Evolutionary conservation across 2,113 vertebrate species (phyloP).

Genomic region (Catharus bicknelli): DNA sequence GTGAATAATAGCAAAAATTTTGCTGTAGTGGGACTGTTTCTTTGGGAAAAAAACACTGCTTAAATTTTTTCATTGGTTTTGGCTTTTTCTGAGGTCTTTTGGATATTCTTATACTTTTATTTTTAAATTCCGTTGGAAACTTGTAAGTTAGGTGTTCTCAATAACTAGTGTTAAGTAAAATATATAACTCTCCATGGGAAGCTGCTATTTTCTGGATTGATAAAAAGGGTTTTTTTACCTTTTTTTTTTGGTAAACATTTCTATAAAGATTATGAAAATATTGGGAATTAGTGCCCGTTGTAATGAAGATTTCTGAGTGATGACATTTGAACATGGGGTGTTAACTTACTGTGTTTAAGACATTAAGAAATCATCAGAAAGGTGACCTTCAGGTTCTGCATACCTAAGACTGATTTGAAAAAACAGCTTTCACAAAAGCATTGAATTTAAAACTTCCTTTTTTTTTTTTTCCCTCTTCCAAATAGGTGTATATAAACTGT

Average conservation of each 20-base stretch:
- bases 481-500: constrained; percentile 78
- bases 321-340: not conserved
- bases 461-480: not conserved
- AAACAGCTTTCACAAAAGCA: not conserved
- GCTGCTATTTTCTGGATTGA: not conserved
- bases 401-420: not conserved
- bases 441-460: not conserved
- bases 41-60: not conserved
- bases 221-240: rapidly evolving
- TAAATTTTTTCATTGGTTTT: not conserved
- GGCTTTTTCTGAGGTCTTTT: not conserved
- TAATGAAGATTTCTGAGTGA: not conserved
- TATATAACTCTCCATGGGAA: not conserved
- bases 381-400: not conserved
- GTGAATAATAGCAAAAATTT: not conserved
- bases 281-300: not conserved
- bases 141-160: not conserved
- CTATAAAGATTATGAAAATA: not conserved
- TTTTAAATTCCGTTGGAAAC: not conserved
- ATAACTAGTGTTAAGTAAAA: not conserved
- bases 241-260: not conserved
- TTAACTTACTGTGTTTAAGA: not conserved
- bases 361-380: not conserved
- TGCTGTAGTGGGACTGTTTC: not conserved
- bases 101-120: not conserved